Conservation (phyloP, 2,113 vertebrate species). For the Cricetomys ansorgei region DNA sequence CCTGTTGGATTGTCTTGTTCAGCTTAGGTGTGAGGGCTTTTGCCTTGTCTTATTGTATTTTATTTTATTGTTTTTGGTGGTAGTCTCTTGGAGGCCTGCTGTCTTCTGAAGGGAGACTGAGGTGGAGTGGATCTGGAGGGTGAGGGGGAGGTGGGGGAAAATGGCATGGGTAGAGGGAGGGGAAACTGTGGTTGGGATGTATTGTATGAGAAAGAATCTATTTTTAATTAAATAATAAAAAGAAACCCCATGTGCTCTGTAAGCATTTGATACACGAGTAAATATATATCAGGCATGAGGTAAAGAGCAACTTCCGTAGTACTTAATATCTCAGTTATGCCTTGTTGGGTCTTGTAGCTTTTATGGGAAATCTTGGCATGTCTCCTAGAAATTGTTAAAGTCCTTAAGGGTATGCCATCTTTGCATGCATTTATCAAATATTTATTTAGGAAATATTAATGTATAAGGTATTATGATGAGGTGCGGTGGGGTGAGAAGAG, state of each 20-base stretch:
- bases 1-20: too few relatives aligned
- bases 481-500: neutral
- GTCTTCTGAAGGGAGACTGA: too few relatives aligned
- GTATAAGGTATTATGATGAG: neutral
- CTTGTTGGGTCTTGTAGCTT: neutral
- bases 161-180: too few relatives aligned
- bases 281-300: neutral
- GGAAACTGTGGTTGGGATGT: too few relatives aligned
- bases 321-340: neutral
- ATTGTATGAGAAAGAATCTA: too few relatives aligned
- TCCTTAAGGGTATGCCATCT: neutral
- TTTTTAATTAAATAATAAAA: too few relatives aligned
- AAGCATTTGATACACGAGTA: neutral
- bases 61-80: too few relatives aligned
- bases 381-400: conserved; percentile 27
- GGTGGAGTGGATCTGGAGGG: too few relatives aligned
- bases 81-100: too few relatives aligned
- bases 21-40: too few relatives aligned
- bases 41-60: too few relatives aligned
- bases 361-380: conserved; percentile 13
- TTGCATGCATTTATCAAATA: conserved; percentile 41
- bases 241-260: neutral
- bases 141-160: too few relatives aligned
- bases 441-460: conserved; percentile 33
- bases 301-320: neutral